A percentile compares a stretch with the other conserved stretches of the same genome.
Evolutionary conservation across 2,888 invertebrate genomes (phyloP).

Genomic region (Timema podura): DNA sequence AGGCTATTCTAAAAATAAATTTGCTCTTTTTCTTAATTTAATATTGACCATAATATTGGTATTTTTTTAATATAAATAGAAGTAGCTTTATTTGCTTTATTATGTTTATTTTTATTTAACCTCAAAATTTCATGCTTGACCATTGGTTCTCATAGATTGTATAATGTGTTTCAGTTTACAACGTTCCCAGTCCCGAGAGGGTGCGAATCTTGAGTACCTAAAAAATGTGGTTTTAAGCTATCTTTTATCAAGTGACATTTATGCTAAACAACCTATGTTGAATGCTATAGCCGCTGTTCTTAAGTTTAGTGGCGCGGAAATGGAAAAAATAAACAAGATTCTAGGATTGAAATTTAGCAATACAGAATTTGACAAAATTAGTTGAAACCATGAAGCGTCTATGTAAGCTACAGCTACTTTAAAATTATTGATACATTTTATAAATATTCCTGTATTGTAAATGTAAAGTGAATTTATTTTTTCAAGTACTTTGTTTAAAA

Average conservation of each 20-base stretch:
- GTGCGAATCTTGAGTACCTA: slow-evolving; percentile 83
- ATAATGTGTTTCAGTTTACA: slow-evolving; percentile 51
- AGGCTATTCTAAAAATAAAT: no score
- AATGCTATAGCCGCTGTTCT: slow-evolving; percentile 85
- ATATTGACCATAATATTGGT: no score
- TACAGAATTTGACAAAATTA: no score
- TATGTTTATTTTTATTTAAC: not conserved
- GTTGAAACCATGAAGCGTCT: no score
- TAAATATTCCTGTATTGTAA: no score
- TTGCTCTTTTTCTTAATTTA: no score
- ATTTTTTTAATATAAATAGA: not conserved
- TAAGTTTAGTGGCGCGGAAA: slow-evolving; percentile 71
- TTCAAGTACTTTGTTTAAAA: no score
- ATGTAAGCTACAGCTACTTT: no score
- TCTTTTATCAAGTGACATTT: slow-evolving; percentile 63
- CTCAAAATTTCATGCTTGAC: no score
- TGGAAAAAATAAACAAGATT: slow-evolving; percentile 45
- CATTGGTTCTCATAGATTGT: not conserved
- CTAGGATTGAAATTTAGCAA: not conserved
- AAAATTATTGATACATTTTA: no score
- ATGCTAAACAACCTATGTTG: slow-evolving; percentile 74
- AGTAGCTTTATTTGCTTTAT: not conserved
- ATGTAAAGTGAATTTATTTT: no score
- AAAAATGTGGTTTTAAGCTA: slow-evolving; percentile 87
- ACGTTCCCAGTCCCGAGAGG: slow-evolving; percentile 73